Evolutionary conservation across 2,113 vertebrate genomes (phyloP), one percentile per base, ranked within the genome.

Genomic region (Gallinago undulata): DNA sequence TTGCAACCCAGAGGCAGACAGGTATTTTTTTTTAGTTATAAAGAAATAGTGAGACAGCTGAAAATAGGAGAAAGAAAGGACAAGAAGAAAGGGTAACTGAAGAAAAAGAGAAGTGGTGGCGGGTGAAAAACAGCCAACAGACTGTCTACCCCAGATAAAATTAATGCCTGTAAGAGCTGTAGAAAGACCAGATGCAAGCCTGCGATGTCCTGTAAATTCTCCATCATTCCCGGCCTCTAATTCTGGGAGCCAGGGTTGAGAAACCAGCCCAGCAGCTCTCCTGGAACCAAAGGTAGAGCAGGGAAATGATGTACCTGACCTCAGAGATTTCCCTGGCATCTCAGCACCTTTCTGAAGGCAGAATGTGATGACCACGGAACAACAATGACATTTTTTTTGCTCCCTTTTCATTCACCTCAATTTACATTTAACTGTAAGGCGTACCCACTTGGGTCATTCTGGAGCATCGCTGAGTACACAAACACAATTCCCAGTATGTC

Each of bases 391-490:
- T 72, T 93, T 93, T 84, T 80, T 31, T 80, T 31, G 47, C 57
- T 81, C 43, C 64, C 68, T 90, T 87, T 91, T 87, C 73, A 95
- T 94, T 94, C 35, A 25, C 39, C 48, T 95, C 12, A 6, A 62
- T 33, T 83, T 57, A 53, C 4, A 77, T 93, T 90, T 78, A 91
- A 86, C 86, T 80, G 67, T 78, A 88, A 92, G 94, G 68, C 64
- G 0, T 86, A 81, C 68, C 94, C 95, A 81, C 85, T 62, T 43
- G 90, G 95, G 94, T 97, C 91, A 84, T 87, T 72, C n/a, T 64
- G 84, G 63, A 90, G 76, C 89, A 95, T 90, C 73, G 5, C 96
- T 96, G 94, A 97, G 85, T 96, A 97, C 97, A 97, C 83, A 96
- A 97, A 97, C 96, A 97, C 97, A 96, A 86, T 93, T 97, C 93